Base-by-base conservation (phyloP, 2,797 vertebrate genomes). In the Platyrinchus mystaceus region DNA sequence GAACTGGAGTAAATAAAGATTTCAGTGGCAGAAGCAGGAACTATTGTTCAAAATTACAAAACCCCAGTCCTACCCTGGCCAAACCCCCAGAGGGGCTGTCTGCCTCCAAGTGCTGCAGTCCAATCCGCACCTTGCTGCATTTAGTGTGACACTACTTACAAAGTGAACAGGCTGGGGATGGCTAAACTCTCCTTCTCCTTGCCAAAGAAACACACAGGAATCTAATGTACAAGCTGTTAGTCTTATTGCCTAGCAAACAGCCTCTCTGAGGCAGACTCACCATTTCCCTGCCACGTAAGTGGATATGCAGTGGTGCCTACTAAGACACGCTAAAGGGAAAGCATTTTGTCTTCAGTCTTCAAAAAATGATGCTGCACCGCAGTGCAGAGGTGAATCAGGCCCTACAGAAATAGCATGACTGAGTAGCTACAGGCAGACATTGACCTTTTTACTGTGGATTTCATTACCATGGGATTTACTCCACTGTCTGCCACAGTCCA, bases 121-220 rank as follows among this genome's bases (percentile, higher is more conserved):
- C 76, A 36, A 2, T 26, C 67, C 3, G 0, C 24, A 53, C n/a
- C 49, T 70, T 67, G 46, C 27, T 82, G 58, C 0, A 0, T 77
- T 69, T n/a, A 27, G 7, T 24, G 26, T 80, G 73, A 26, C 23
- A 32, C 9, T 9, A 14, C 24, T 19, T 14, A 7, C 22, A 27
- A 28, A 24, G 14, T 9, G 10, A 79, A 18, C 22, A 10, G 75
- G 10, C 34, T 76, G 46, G 18, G n/a, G 9, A 34, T 0, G 3
- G 17, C 41, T 64, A 58, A 83, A 43, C 39, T 43, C 2, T 56
- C 15, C 47, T 63, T 49, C 22, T 62, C 7, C 26, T 13, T 3
- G 2, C 24, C 16, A 44, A 11, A 7, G 23, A 56, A 85, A 60
- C 15, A 46, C 4, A 6, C 23, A 14, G 21, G 41, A 52, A 53